Conservation (phyloP, 2,797 vertebrate species). For the Ctenopoma kingsleyae region DNA sequence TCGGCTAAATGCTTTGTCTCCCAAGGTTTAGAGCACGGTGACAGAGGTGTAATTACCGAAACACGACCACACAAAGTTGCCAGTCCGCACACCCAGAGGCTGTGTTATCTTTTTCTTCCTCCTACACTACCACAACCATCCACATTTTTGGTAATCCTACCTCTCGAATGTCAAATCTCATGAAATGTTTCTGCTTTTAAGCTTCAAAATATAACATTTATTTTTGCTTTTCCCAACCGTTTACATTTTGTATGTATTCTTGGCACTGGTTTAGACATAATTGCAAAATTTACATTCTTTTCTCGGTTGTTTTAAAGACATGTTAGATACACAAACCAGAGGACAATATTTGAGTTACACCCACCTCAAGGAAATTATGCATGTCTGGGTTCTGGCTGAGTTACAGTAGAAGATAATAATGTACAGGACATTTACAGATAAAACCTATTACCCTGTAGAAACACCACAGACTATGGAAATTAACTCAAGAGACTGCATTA, state of each 20-base stretch:
- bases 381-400: constrained; percentile 61
- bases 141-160: constrained; percentile 38
- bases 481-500: constrained; percentile 51
- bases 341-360: constrained; percentile 72
- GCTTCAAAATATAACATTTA: constrained; percentile 35
- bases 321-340: constrained; percentile 41
- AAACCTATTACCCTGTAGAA: constrained; percentile 67
- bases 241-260: constrained; percentile 51
- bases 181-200: constrained; percentile 25
- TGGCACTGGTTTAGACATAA: constrained; percentile 63
- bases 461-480: constrained; percentile 64
- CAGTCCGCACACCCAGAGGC: constrained; percentile 34
- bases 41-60: constrained; percentile 68
- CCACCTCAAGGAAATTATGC: constrained; percentile 76
- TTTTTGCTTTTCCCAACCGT: constrained; percentile 48
- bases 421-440: constrained; percentile 71
- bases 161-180: constrained; percentile 19
- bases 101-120: constrained; percentile 28
- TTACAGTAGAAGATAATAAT: constrained; percentile 67
- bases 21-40: constrained; percentile 47
- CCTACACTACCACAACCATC: constrained; percentile 43
- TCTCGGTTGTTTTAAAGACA: constrained; percentile 62
- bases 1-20: constrained; percentile 55
- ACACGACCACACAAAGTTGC: constrained; percentile 59
- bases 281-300: constrained; percentile 71